Base-by-base conservation (phyloP, 2,797 vertebrate species). In the Catostomus latipinnis region DNA sequence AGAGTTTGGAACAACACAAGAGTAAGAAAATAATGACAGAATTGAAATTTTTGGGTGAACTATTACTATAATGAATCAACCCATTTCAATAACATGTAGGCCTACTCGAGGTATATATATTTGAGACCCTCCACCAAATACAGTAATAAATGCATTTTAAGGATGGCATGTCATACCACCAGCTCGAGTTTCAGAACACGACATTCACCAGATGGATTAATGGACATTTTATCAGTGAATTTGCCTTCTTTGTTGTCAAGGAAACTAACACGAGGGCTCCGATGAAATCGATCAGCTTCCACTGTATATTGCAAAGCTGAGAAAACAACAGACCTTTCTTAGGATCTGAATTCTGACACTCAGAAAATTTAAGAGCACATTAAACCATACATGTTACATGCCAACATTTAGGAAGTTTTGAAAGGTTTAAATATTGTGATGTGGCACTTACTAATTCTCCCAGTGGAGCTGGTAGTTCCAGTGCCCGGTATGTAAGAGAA, bases 401-500 rank as follows among this genome's bases (percentile, higher is more conserved):
- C n/a, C n/a, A 12, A 57, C 13, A 43, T 54, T 14, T 48, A 57
- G 61, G 16, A 62, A 22, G 43, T 10, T n/a, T 56, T 61, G 8
- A 13, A 9, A 43, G 56, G 34, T 61, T 50, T 66, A 67, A 14
- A 34, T 45, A 22, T 6, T 11, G 58, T n/a, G 52, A 58, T 54
- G 11, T 8, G 14, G 69, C 12, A 95, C 96, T 97, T 89, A 98
- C 97, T 94, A 88, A 98, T 93, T 61, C 90, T 92, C 83, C 93
- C 91, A 70, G 79, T 90, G 86, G 95, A 89, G 10, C 48, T 83
- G 57, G 82, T 89, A 81, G 93, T 87, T 65, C 95, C 95, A 0
- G 93, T 94, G 13, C 94, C 96, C 86, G 95, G 92, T 18, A 85
- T 91, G 92, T 95, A 97, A 71, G 93, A 94, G 88, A 97, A 96